A percentile compares a stretch with the other conserved stretches of the same genome.
Evolutionary conservation across 2,113 vertebrate species (phyloP).

Genomic region (Cyphomyrus plagiostoma): DNA sequence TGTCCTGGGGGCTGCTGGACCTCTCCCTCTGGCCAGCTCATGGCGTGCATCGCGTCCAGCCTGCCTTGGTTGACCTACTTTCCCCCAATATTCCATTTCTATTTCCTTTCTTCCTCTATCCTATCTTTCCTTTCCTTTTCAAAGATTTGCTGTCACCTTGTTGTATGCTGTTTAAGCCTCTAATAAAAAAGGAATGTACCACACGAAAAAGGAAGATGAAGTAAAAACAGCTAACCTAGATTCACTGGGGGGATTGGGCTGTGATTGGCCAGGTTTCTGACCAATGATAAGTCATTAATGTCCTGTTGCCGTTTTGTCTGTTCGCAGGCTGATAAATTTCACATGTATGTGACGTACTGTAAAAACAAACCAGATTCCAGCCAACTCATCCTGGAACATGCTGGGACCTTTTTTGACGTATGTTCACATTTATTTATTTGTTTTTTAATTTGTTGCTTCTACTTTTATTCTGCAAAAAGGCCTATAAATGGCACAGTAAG

Average conservation of each 20-base stretch:
- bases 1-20: background rate
- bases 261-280: background rate
- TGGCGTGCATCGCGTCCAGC: too few species aligned
- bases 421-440: slow-evolving; percentile 45
- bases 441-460: slow-evolving; percentile 3
- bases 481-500: background rate
- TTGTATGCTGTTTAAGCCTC: background rate
- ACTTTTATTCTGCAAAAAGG: background rate
- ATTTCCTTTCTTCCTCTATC: background rate
- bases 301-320: slow-evolving; percentile 20
- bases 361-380: slow-evolving; percentile 99
- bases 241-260: background rate
- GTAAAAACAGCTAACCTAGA: slow-evolving; percentile 4
- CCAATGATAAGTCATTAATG: background rate
- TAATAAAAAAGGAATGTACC: background rate
- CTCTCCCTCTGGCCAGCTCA: too few species aligned
- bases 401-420: slow-evolving; percentile 93
- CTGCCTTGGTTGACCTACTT: too few species aligned
- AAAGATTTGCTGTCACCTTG: background rate
- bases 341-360: slow-evolving; percentile 98
- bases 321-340: slow-evolving; percentile 91
- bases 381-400: slow-evolving; percentile 93
- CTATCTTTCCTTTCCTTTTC: background rate
- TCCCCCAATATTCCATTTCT: background rate
- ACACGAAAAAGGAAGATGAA: background rate